Percentiles rank a stretch among this genome's conserved stretches.
Conservation (phyloP, 1,140 invertebrate species). For the Streblospio benedicti region DNA sequence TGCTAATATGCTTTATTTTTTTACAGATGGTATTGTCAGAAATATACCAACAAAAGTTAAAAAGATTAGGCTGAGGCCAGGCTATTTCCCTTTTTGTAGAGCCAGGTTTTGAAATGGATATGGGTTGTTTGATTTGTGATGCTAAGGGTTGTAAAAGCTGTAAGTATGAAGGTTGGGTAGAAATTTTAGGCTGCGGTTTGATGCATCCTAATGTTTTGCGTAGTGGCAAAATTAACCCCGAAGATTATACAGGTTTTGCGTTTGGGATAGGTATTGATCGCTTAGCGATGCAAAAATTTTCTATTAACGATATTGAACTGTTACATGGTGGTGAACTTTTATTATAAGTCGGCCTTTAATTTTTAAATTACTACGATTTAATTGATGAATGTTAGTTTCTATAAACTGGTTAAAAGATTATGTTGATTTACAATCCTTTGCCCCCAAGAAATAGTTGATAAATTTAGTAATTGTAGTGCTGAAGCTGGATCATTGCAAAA, state of each 20-base stretch:
- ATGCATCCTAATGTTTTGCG: not conserved
- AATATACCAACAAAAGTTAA: not conserved
- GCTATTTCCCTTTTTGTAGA: not conserved
- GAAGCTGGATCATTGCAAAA: too few species aligned
- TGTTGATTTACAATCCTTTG: too few species aligned
- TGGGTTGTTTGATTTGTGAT: not conserved
- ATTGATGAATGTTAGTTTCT: too few species aligned
- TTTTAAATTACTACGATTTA: too few species aligned
- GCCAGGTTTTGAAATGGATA: not conserved
- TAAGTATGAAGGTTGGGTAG: not conserved
- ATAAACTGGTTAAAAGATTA: too few species aligned
- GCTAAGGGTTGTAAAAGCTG: not conserved
- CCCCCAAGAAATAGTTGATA: too few species aligned
- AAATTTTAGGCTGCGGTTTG: constrained; percentile 1
- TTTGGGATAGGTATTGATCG: constrained; percentile 1
- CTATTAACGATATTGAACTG: not conserved
- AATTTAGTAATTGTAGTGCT: too few species aligned
- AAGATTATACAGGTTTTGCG: not conserved
- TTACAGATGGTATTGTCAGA: not conserved
- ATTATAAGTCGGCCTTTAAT: too few species aligned
- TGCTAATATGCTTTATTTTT: not conserved
- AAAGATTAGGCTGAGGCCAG: not conserved
- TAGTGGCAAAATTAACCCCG: not conserved
- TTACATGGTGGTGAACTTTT: too few species aligned
- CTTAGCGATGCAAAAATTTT: not conserved